phyloP scores from a whole-genome alignment of 2,113 vertebrate species.

The Megalops atlanticus region DNA sequence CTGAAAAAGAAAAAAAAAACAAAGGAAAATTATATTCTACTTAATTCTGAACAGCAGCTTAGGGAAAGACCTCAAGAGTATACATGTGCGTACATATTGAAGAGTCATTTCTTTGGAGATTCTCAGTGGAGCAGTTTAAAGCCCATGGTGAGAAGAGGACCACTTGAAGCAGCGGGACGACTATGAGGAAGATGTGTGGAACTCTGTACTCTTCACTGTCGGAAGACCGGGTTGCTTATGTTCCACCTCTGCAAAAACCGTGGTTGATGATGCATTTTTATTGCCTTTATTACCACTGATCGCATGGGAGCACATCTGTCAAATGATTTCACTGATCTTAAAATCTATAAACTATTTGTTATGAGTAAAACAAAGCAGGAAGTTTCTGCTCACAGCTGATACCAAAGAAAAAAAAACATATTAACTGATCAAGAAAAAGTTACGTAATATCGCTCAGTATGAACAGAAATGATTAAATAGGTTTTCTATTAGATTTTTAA shows the following conservation, averaged over 20 bases:
- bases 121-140: background rate
- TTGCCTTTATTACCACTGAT: background rate
- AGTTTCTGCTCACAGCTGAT: conserved; percentile 29
- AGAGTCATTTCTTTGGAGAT: background rate
- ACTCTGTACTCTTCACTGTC: background rate
- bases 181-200: background rate
- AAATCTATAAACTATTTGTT: conserved; percentile 11
- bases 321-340: background rate
- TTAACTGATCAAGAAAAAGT: conserved; percentile 30
- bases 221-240: background rate
- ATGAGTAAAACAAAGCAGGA: conserved; percentile 26
- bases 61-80: background rate
- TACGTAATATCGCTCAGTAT: conserved; percentile 23
- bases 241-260: background rate
- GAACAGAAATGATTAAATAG: conserved; percentile 17
- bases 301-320: conserved; percentile 9
- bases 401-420: conserved; percentile 48
- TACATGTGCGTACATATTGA: background rate
- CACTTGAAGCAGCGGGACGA: background rate
- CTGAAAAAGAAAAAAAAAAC: conserved; percentile 11
- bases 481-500: conserved; percentile 11
- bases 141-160: background rate
- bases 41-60: conserved; percentile 2
- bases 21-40: background rate
- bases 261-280: conserved; percentile 8